phyloP scores from a whole-genome alignment of 2,888 invertebrate species.

The Volucella bombylans region DNA sequence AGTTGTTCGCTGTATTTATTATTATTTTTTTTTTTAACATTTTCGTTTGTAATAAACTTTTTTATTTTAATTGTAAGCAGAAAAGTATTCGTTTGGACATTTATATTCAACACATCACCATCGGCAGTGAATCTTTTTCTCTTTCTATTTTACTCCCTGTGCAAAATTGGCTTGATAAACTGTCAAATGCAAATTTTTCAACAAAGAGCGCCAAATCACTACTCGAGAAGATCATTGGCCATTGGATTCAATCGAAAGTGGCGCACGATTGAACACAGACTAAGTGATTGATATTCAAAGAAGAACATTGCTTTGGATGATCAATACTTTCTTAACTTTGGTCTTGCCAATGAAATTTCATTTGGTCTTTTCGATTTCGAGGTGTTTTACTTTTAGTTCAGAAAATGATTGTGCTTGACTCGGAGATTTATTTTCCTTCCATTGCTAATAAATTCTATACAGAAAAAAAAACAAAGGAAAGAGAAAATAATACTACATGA shows the following conservation, averaged over 20 bases:
- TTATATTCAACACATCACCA: slow-evolving; percentile 51
- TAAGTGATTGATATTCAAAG: no score
- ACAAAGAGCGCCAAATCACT: slow-evolving; percentile 53
- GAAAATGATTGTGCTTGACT: no score
- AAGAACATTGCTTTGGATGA: no score
- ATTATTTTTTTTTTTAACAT: slow-evolving; percentile 38
- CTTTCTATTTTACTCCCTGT: slow-evolving; percentile 48
- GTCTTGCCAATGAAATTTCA: no score
- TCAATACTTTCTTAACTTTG: no score
- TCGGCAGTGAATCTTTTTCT: slow-evolving; percentile 46
- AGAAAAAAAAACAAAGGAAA: no score
- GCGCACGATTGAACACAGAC: background rate
- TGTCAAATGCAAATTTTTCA: slow-evolving; percentile 49
- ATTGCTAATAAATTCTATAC: no score
- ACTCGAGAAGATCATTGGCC: background rate
- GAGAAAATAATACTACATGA: no score
- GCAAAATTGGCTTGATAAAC: slow-evolving; percentile 37
- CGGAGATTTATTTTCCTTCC: no score
- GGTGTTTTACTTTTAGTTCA: no score
- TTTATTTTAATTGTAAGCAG: slow-evolving; percentile 19
- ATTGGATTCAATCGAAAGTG: slow-evolving; percentile 51
- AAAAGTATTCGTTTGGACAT: slow-evolving; percentile 16
- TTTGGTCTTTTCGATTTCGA: no score
- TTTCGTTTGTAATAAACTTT: slow-evolving; percentile 11
- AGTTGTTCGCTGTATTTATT: slow-evolving; percentile 68